Conservation (phyloP, 2,888 invertebrate species). For the Agrenia bidenticulata region DNA sequence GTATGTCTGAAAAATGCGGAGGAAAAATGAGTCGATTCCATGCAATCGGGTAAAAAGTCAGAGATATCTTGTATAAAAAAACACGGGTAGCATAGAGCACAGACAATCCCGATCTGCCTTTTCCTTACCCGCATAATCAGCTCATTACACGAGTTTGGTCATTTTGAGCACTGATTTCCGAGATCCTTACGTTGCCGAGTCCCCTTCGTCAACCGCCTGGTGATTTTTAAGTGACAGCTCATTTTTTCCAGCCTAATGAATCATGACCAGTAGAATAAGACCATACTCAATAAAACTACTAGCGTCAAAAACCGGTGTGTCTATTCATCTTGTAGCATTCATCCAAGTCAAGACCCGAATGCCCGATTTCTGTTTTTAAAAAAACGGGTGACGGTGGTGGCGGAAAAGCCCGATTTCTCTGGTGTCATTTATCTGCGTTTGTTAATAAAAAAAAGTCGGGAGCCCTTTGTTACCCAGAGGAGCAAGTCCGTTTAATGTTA, state of each 20-base stretch:
- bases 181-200: too few species aligned
- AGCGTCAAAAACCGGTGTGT: too few species aligned
- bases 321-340: too few species aligned
- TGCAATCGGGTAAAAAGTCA: slow-evolving; percentile 7
- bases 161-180: slow-evolving; percentile 21
- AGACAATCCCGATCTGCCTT: slow-evolving; percentile 7
- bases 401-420: slow-evolving; percentile 1
- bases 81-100: too few species aligned
- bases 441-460: background rate
- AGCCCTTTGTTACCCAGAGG: background rate
- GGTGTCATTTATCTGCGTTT: slow-evolving; percentile 10
- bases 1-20: background rate
- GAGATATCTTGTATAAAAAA: background rate
- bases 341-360: too few species aligned
- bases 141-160: slow-evolving; percentile 45
- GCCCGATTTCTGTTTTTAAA: too few species aligned
- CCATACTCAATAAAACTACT: background rate
- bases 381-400: background rate
- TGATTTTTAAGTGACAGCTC: slow-evolving; percentile 41
- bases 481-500: background rate
- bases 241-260: slow-evolving; percentile 44
- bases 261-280: slow-evolving; percentile 25
- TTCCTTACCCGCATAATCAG: slow-evolving; percentile 41
- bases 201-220: slow-evolving; percentile 4
- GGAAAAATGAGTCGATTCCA: too few species aligned